These are phyloP conservation scores for Cyanoramphus novaezelandiae DNA, from an alignment of 2,113 vertebrate genomes.

Conservation along the genomic window DNA sequence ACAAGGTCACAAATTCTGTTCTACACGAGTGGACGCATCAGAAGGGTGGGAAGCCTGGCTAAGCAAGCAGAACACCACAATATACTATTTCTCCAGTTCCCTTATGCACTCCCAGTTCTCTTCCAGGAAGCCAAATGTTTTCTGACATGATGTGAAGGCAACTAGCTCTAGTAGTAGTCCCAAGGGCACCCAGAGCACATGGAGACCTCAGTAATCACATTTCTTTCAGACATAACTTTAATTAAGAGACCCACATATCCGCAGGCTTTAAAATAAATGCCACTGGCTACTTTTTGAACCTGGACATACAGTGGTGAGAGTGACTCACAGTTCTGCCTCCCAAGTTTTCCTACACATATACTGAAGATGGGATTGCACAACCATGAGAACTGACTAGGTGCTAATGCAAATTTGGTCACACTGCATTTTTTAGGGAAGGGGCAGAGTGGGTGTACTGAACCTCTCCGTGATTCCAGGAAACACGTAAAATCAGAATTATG, in stretches of 20 bases:
- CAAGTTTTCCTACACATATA: neutral
- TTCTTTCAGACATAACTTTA: neutral
- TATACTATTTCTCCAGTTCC: neutral
- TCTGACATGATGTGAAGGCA: neutral
- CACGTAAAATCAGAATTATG: neutral
- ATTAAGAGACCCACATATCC: neutral
- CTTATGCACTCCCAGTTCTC: neutral
- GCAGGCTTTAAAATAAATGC: neutral
- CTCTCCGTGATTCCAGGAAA: neutral
- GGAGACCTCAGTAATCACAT: neutral
- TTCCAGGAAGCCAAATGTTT: neutral
- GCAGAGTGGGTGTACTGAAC: neutral
- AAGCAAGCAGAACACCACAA: neutral
- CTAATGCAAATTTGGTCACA: neutral
- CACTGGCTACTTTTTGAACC: neutral
- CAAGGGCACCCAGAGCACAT: neutral
- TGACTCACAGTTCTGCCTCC: neutral
- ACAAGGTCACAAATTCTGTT: neutral
- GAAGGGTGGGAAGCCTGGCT: neutral
- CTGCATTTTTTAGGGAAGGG: neutral
- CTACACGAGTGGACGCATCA: accelerated
- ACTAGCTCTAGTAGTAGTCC: neutral
- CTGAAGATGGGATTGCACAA: neutral
- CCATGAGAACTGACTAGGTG: neutral
- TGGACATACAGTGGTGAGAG: neutral